phyloP scores from a whole-genome alignment of 2,113 vertebrate genomes.

The Collichthys lucidus region DNA sequence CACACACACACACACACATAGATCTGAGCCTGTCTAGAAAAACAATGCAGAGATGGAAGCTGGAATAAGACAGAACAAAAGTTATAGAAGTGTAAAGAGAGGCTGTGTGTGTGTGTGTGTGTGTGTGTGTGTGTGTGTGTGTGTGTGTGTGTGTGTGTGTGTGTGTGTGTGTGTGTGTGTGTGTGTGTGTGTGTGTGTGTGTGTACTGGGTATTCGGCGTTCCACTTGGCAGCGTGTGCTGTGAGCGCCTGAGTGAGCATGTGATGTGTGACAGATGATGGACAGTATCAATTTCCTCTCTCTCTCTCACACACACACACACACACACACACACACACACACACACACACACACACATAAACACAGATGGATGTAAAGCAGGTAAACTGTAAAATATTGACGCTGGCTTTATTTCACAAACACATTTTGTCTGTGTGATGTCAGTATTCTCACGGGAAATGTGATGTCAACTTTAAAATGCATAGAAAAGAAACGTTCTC shows the following conservation, averaged over 20 bases:
- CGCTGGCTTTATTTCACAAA: neutral
- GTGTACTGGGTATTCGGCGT: conserved; percentile 30
- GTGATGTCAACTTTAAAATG: neutral
- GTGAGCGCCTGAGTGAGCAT: conserved; percentile 56
- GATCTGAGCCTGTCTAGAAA: conserved; percentile 51
- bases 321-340: neutral
- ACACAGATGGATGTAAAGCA: conserved; percentile 3
- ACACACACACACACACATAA: neutral
- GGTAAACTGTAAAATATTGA: conserved; percentile 35
- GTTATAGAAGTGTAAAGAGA: conserved; percentile 1
- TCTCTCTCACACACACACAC: neutral
- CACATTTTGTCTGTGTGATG: neutral
- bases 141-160: conserved; percentile 17
- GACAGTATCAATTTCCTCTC: conserved; percentile 68
- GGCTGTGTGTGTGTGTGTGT: neutral
- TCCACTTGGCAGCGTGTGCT: conserved; percentile 57
- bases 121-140: neutral
- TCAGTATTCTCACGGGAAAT: neutral
- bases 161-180: too few relatives aligned
- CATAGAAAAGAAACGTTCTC: neutral
- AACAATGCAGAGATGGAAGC: conserved; percentile 44
- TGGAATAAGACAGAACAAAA: conserved; percentile 26
- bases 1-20: neutral
- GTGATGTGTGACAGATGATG: conserved; percentile 76
- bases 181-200: too few relatives aligned